These are phyloP conservation scores for Eucriotettix oculatus DNA, from an alignment of 2,888 invertebrate genomes.

Conservation along the genomic window DNA sequence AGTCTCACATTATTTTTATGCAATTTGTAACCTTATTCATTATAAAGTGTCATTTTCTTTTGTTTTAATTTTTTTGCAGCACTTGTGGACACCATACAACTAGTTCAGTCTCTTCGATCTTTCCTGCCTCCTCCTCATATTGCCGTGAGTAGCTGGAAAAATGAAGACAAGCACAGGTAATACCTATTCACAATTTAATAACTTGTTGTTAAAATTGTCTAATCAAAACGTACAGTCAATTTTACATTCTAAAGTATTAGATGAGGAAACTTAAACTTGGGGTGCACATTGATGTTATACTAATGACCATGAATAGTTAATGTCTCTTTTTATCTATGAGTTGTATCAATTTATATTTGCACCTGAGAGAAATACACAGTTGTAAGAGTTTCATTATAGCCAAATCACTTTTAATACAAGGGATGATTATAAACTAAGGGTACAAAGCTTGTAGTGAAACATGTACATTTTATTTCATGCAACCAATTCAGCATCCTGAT, in stretches of 20 bases:
- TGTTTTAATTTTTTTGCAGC: conserved; percentile 37
- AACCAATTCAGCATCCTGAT: too few relatives aligned
- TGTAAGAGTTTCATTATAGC: too few relatives aligned
- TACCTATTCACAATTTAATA: background rate
- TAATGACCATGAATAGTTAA: too few relatives aligned
- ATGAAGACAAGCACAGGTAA: conserved; percentile 53
- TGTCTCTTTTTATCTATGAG: too few relatives aligned
- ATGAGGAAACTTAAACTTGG: too few relatives aligned
- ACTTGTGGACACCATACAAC: conserved; percentile 68
- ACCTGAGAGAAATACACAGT: too few relatives aligned
- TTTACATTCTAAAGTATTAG: background rate
- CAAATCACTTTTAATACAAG: too few relatives aligned
- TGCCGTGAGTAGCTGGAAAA: conserved; percentile 80
- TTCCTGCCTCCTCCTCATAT: conserved; percentile 77
- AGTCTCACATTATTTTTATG: background rate
- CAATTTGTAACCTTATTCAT: background rate
- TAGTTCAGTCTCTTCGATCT: conserved; percentile 69
- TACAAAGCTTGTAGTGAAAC: too few relatives aligned
- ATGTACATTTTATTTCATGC: too few relatives aligned
- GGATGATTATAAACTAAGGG: too few relatives aligned
- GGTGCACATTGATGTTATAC: background rate
- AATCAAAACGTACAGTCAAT: background rate
- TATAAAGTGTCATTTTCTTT: background rate
- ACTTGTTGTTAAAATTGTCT: background rate
- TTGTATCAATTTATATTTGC: too few relatives aligned